phyloP scores from a whole-genome alignment of 2,888 invertebrate species.

The Coelogynopora nodosa region DNA sequence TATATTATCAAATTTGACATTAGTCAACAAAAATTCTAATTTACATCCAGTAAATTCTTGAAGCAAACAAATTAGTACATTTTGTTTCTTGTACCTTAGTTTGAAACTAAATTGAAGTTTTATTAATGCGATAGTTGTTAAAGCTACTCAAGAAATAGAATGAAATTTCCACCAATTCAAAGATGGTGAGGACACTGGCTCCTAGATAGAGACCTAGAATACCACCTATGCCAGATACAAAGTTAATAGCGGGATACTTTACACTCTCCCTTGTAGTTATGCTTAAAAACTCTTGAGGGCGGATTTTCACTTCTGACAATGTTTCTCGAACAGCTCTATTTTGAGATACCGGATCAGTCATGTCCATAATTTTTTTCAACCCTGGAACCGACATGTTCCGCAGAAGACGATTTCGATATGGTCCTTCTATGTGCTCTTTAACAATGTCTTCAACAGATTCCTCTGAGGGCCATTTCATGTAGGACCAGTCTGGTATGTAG shows the following conservation, averaged over 20 bases:
- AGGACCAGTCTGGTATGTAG: not conserved
- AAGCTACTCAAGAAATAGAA: no score
- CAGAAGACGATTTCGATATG: not conserved
- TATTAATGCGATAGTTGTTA: no score
- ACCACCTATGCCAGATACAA: not conserved
- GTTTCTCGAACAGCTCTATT: not conserved
- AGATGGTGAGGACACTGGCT: not conserved
- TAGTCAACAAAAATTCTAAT: no score
- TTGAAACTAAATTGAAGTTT: no score
- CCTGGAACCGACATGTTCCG: not conserved
- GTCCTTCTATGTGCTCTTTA: not conserved
- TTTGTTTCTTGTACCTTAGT: no score
- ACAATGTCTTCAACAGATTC: not conserved
- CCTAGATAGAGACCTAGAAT: not conserved
- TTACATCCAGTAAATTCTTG: no score
- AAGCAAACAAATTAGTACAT: no score
- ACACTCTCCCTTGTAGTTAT: not conserved
- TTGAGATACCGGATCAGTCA: not conserved
- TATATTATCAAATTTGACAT: no score
- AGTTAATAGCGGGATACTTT: not conserved
- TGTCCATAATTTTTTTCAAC: not conserved
- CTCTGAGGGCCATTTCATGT: not conserved
- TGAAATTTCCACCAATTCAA: not conserved
- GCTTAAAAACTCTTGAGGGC: not conserved
- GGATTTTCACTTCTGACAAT: not conserved